These are phyloP conservation scores for Cryptoblepharus egeriae DNA, from an alignment of 2,797 vertebrate species.

Conservation along the genomic window DNA sequence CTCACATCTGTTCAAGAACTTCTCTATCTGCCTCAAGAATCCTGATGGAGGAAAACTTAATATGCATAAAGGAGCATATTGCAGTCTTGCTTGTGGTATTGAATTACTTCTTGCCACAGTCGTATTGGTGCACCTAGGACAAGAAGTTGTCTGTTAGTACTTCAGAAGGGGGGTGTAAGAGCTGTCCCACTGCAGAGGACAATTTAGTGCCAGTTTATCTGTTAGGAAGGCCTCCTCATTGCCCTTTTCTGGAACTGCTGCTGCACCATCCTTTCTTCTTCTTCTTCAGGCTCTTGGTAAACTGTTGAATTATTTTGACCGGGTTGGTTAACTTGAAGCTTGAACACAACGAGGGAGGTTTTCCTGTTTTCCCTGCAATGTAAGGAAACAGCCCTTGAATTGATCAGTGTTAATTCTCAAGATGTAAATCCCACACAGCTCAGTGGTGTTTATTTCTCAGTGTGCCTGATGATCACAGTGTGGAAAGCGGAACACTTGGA, in stretches of 20 bases:
- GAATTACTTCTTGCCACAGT: not conserved
- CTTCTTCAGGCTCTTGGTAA: not conserved
- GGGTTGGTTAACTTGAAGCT: not conserved
- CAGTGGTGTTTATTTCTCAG: not conserved
- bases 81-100: not conserved
- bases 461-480: not conserved
- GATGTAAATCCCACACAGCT: not conserved
- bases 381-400: too few species aligned
- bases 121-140: not conserved
- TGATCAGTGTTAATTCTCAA: not conserved
- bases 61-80: not conserved
- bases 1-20: not conserved
- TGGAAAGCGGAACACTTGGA: not conserved
- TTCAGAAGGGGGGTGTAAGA: too few species aligned
- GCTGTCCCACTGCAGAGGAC: too few species aligned
- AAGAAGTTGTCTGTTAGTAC: not conserved
- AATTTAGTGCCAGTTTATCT: not conserved
- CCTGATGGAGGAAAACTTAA: not conserved
- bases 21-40: not conserved
- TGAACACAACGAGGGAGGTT: not conserved
- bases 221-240: not conserved
- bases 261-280: too few species aligned
- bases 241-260: too few species aligned
- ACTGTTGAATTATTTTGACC: not conserved
- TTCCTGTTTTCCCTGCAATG: not conserved